Conservation (phyloP, 1,140 invertebrate species). For the Drosophila carrolli region DNA sequence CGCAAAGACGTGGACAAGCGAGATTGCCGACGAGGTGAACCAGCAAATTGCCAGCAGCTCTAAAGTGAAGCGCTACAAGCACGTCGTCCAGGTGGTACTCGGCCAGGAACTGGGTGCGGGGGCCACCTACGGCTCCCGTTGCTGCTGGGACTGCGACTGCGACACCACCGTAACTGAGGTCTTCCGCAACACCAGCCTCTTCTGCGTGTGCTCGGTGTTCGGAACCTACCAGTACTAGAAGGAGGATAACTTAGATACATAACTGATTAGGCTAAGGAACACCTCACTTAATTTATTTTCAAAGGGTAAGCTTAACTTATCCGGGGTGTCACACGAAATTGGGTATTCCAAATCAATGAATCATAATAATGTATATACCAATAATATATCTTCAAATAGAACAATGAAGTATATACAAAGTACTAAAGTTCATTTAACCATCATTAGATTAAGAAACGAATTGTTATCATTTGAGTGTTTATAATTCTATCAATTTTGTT, state of each 20-base stretch:
- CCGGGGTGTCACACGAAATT: not conserved
- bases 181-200: constrained; percentile 66
- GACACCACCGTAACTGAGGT: constrained; percentile 70
- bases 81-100: constrained; percentile 72
- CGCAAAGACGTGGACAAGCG: constrained; percentile 58
- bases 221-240: constrained; percentile 67
- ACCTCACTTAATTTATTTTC: constrained; percentile 42
- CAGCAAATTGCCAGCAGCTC: constrained; percentile 60
- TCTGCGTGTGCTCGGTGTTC: constrained; percentile 73
- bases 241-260: too few relatives aligned
- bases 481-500: too few relatives aligned
- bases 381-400: too few relatives aligned
- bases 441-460: too few relatives aligned
- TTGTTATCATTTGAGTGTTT: too few relatives aligned
- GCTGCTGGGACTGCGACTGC: constrained; percentile 73
- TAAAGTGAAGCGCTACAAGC: constrained; percentile 67
- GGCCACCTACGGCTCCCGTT: constrained; percentile 60
- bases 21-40: constrained; percentile 71
- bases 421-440: too few relatives aligned
- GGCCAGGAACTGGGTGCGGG: constrained; percentile 72
- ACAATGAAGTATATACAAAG: too few relatives aligned
- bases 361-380: too few relatives aligned
- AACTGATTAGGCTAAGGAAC: constrained; percentile 28
- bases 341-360: not conserved
- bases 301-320: constrained; percentile 40